Evolutionary conservation across 1,140 invertebrate species (phyloP), one percentile per base, ranked within the genome.

Genomic region (Penaeus japonicus): DNA sequence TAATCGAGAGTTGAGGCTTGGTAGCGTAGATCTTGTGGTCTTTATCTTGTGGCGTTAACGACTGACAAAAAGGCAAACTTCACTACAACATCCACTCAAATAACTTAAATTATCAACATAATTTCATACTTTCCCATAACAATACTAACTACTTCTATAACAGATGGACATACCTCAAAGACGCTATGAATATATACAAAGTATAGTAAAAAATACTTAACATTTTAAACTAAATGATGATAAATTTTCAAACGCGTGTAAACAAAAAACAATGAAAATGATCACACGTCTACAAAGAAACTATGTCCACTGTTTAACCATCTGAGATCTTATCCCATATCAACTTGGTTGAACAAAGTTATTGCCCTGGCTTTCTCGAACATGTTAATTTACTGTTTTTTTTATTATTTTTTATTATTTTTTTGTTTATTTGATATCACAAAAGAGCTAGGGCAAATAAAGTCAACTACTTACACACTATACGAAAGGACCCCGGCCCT

Each of bases 391-490:
- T 47, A 47, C 53, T 75, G 18, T 12, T 30, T 30, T 53, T 62
- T 55, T 20, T 39, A n/a, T 32, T 17, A 39, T 47, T 84, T 65
- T 47, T 62, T 70, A 24, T 57, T 62, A 24, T 83, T 35, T 30
- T 83, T 20, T 62, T 24, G 57, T n/a, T 62, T 84, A 62, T 65
- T 27, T 10, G 53, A 39, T 84, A 70, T 39, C 39, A 47, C 77
- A 81, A 30, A 81, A 87, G 70, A 59, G 32, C 85, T 80, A 65
- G 85, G 57, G 22, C 79, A 32, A 35, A 78, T 47, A 32, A 35
- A 55, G 57, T 47, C 85, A 87, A 87, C 78, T 65, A 80, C 85
- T 87, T 87, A 87, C 77, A 87, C 85, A 81, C 85, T 87, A 87
- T 70, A 87, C 85, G 70, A 70, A 70, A 84, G 59, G 59, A 81